Evolutionary conservation across 1,140 invertebrate genomes (phyloP).

Genomic region (Diorhabda elongata): DNA sequence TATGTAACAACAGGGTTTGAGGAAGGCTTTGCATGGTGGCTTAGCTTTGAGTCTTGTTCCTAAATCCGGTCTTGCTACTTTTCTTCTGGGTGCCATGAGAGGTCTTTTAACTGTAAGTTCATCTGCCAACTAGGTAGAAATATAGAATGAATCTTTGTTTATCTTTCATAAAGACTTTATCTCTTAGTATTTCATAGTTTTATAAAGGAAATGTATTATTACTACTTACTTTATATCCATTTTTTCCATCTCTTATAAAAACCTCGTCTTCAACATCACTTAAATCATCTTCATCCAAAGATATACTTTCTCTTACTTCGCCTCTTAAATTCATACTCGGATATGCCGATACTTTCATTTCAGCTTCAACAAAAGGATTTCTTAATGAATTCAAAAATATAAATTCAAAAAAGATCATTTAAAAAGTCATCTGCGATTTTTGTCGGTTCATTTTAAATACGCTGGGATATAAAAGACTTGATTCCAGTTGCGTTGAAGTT

Average conservation of each 20-base stretch:
- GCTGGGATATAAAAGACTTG: too few relatives aligned
- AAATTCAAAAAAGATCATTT: too few relatives aligned
- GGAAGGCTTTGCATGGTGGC: slow-evolving; percentile 54
- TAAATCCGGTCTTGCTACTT: slow-evolving; percentile 49
- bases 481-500: too few relatives aligned
- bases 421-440: too few relatives aligned
- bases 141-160: neutral
- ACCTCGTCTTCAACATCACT: slow-evolving; percentile 74
- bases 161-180: neutral
- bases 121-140: slow-evolving; percentile 55
- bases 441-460: too few relatives aligned
- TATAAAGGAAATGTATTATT: neutral
- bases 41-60: slow-evolving; percentile 50
- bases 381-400: too few relatives aligned
- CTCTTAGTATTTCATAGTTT: neutral
- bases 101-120: slow-evolving; percentile 68
- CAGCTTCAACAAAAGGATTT: neutral
- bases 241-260: slow-evolving; percentile 68
- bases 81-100: slow-evolving; percentile 67
- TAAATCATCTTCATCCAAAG: slow-evolving; percentile 55
- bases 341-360: slow-evolving; percentile 42
- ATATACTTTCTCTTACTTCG: slow-evolving; percentile 46
- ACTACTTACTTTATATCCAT: slow-evolving; percentile 48
- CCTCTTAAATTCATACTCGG: slow-evolving; percentile 42
- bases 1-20: slow-evolving; percentile 60